Percentiles rank a stretch among this genome's conserved stretches.
phyloP scores from a whole-genome alignment of 2,797 vertebrate genomes.

The Rhynchonycteris naso region DNA sequence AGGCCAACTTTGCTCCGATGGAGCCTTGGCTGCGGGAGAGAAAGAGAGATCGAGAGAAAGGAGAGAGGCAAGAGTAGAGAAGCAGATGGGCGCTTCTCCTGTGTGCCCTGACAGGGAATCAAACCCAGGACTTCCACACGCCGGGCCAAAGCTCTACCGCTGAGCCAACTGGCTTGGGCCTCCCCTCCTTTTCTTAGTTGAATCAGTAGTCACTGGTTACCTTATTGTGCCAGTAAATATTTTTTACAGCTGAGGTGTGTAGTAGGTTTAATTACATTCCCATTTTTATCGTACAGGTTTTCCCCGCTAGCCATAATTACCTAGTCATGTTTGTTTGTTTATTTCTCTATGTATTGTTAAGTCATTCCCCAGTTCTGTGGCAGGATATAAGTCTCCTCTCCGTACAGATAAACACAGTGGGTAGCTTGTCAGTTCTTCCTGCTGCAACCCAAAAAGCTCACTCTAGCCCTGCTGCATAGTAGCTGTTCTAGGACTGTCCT shows the following conservation, averaged over 20 bases:
- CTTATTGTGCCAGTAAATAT: background rate
- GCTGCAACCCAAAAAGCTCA: background rate
- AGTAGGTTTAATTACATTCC: background rate
- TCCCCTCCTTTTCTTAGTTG: background rate
- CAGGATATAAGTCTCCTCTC: background rate
- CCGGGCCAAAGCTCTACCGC: too few species aligned
- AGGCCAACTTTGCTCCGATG: too few species aligned
- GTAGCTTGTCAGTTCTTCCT: background rate
- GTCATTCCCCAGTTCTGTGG: background rate
- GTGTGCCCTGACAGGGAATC: too few species aligned
- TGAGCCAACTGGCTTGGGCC: too few species aligned
- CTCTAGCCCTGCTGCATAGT: background rate
- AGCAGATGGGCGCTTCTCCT: too few species aligned
- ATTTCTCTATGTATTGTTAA: background rate
- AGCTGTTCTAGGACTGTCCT: background rate
- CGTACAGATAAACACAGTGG: rapidly evolving
- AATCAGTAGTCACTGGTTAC: background rate
- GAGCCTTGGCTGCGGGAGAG: too few species aligned
- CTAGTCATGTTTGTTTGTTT: background rate
- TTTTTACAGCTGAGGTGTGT: background rate
- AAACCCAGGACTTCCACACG: too few species aligned
- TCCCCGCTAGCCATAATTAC: background rate
- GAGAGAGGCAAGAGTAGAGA: too few species aligned
- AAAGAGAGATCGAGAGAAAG: too few species aligned
- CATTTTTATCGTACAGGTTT: background rate